Base-by-base conservation (phyloP, 2,113 vertebrate species). In the Chascanopsetta lugubris region DNA sequence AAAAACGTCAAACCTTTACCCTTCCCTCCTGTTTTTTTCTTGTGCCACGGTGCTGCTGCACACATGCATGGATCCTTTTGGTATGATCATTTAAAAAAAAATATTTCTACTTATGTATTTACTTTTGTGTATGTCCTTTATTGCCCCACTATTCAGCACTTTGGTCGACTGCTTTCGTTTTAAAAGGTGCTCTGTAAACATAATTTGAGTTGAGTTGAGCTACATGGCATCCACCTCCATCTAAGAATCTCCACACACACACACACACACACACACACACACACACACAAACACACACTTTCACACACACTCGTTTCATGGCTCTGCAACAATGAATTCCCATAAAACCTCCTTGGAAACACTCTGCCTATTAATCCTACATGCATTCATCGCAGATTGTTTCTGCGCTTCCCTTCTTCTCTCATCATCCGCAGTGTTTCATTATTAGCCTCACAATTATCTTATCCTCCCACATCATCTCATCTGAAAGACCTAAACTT, bases 401-500 rank as follows among this genome's bases (percentile, higher is more conserved):
- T 50, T 46, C 54, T 22, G 46, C 61, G 36, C 34, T 75, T 18
- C 47, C 54, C 45, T 42, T 58, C 51, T 55, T 58, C 46, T 49
- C 53, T 40, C 72, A 69, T 69, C 63, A 57, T 47, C 61, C 53
- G 27, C 67, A 68, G 22, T 61, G 72, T 85, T 67, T 84, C 72
- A 80, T 81, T 84, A 83, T 80, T 60, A 74, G 21, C 63, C n/a
- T 54, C 68, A 69, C 82, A 82, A 90, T 83, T 82, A 80, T 79
- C 61, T 78, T 54, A 81, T 85, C 77, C 82, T 86, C 86, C 80
- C 79, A 83, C 86, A 22, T 72, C 66, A 26, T 69, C 48, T 50
- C 32, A n/a, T 62, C 43, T 48, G 43, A 66, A 82, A 50, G 75
- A 84, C 26, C 75, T 74, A 55, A 84, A 87, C 75, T 75, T 83